Conservation (phyloP, 2,888 invertebrate genomes). For the Glaucopsyche alexis region DNA sequence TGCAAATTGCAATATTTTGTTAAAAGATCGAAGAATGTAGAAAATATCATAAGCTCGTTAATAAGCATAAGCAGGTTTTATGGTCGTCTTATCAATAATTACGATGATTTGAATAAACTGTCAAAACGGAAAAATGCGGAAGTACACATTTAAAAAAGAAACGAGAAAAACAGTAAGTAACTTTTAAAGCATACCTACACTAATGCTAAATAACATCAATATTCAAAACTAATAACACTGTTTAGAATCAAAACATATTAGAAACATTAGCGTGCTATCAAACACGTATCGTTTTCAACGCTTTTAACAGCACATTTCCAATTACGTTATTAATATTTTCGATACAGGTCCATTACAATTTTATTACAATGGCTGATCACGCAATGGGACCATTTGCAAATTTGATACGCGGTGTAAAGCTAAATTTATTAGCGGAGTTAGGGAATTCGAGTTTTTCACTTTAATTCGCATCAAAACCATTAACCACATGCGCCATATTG, state of each 20-base stretch:
- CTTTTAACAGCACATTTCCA: slow-evolving; percentile 22
- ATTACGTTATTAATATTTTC: slow-evolving; percentile 31
- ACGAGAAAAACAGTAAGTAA: not conserved
- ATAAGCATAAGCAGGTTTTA: too few species aligned
- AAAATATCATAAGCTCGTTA: too few species aligned
- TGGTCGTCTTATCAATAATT: too few species aligned
- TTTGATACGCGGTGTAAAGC: slow-evolving; percentile 38
- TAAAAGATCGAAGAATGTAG: too few species aligned
- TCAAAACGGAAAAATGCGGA: too few species aligned
- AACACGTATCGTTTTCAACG: slow-evolving; percentile 16
- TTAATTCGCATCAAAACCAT: slow-evolving; percentile 16
- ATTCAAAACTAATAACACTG: slow-evolving; percentile 3
- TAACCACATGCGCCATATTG: slow-evolving; percentile 20
- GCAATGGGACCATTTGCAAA: slow-evolving; percentile 44
- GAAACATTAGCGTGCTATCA: slow-evolving; percentile 16
- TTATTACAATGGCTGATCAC: slow-evolving; percentile 42
- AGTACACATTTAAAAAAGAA: not conserved
- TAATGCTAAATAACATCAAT: not conserved
- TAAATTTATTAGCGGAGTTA: slow-evolving; percentile 5
- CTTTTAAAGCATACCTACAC: not conserved
- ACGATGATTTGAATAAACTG: too few species aligned
- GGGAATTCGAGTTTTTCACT: slow-evolving; percentile 12
- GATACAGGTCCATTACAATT: slow-evolving; percentile 34
- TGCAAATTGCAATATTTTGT: too few species aligned
- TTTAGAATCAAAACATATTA: not conserved